Conservation (phyloP, 2,113 vertebrate genomes). For the human region GRCh38 chr5:151464501-151465000, state of each 20-base stretch:
- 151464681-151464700: not conserved
- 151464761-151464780: not conserved
- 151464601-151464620: conserved; percentile 85
- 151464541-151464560: conserved; percentile 95
- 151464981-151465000: not conserved
- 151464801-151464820: not conserved
- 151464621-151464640: not conserved
- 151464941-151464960: not conserved
- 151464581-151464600: conserved; percentile 92
- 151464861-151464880: not conserved
- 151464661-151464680: not conserved
- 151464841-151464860: not conserved
- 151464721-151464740: not conserved
- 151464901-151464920: not conserved
- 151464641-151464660: not conserved
- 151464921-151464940: not conserved
- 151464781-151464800: not conserved
- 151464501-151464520: conserved; percentile 88
- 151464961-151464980: not conserved
- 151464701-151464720: not conserved
- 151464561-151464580: conserved; percentile 95
- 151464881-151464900: not conserved
- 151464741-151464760: not conserved
- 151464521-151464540: conserved; percentile 93
- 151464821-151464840: not conserved